phyloP scores from a whole-genome alignment of 2,113 vertebrate genomes.

The Mesitornis unicolor region DNA sequence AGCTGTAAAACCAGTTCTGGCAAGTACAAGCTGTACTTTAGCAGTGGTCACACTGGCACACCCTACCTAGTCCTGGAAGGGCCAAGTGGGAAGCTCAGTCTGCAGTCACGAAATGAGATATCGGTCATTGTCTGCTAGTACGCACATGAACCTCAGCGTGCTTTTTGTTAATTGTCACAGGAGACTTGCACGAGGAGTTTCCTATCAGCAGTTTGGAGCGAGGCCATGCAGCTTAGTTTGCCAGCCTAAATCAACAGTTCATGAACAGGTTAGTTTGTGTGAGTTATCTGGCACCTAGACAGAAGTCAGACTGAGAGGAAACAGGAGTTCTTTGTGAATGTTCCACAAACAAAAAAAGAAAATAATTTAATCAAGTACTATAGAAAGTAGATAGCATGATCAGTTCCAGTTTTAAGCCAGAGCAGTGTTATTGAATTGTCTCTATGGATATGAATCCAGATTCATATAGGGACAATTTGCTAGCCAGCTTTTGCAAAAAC shows the following conservation, averaged over 20 bases:
- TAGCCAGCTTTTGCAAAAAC: not conserved
- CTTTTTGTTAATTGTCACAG: not conserved
- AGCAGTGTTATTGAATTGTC: not conserved
- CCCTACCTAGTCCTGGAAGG: not conserved
- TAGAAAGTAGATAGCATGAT: not conserved
- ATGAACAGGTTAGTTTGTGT: not conserved
- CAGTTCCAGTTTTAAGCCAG: not conserved
- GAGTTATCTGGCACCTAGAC: not conserved
- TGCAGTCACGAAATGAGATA: not conserved
- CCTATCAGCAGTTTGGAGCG: not conserved
- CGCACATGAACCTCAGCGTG: fast-evolving
- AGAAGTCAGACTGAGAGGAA: not conserved
- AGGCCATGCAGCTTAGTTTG: not conserved
- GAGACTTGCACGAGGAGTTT: not conserved
- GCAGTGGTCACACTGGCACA: not conserved
- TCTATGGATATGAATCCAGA: not conserved
- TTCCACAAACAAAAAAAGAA: not conserved
- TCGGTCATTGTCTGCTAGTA: not conserved
- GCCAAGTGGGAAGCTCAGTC: not conserved
- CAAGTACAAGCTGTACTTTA: not conserved
- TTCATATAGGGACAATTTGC: not conserved
- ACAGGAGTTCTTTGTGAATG: not conserved
- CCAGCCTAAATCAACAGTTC: not conserved
- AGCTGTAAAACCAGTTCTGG: not conserved
- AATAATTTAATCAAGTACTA: not conserved